Conservation (phyloP, 2,797 vertebrate genomes). For the Rhincodon typus region DNA sequence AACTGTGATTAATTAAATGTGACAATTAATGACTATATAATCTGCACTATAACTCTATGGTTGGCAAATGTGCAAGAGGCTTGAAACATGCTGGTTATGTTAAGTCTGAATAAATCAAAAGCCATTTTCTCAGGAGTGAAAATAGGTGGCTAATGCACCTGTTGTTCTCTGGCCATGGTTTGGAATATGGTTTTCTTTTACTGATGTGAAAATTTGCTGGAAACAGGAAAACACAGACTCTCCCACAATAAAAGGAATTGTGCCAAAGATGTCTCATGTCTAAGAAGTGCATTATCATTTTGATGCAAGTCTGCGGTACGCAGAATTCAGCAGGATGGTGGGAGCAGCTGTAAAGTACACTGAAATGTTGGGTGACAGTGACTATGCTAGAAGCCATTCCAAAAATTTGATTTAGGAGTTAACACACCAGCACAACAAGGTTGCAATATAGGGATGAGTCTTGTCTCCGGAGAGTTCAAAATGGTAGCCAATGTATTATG, state of each 20-base stretch:
- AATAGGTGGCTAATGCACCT: neutral
- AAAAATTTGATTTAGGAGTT: neutral
- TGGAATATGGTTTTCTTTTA: neutral
- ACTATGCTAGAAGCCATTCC: too few species aligned
- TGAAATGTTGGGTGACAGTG: neutral
- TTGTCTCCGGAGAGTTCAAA: neutral
- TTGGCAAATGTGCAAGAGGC: neutral
- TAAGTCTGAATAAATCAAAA: neutral
- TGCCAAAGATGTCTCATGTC: neutral
- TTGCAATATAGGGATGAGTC: neutral
- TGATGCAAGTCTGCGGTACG: neutral
- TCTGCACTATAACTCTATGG: neutral
- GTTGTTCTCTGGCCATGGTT: neutral
- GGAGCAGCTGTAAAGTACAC: too few species aligned
- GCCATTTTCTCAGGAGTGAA: neutral
- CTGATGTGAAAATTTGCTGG: too few species aligned
- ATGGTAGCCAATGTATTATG: neutral
- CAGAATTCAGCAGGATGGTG: neutral
- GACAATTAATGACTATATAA: too few species aligned
- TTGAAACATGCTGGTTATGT: neutral
- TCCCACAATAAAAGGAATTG: neutral
- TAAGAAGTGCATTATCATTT: neutral
- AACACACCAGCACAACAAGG: neutral
- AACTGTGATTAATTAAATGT: neutral
- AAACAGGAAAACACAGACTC: neutral